phyloP scores from a whole-genome alignment of 1,140 invertebrate genomes.

The Ceratosolen fusciceps region DNA sequence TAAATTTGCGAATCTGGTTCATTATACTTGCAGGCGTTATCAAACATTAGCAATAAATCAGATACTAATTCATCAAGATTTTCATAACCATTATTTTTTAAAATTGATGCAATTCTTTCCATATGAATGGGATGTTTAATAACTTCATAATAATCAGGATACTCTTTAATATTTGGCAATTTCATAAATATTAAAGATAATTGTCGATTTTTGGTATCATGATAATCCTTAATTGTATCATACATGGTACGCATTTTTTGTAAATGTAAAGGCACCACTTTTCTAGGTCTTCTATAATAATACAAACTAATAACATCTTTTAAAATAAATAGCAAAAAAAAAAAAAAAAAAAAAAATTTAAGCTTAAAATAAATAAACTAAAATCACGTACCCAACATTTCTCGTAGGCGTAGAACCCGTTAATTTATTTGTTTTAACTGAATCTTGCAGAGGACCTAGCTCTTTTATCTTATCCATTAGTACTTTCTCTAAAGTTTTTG shows the following conservation, averaged over 20 bases:
- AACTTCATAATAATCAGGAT: slow-evolving; percentile 98
- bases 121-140: slow-evolving; percentile 98
- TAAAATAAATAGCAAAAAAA: slow-evolving; percentile 36
- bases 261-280: slow-evolving; percentile 74
- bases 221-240: slow-evolving; percentile 90
- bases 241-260: slow-evolving; percentile 90
- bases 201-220: slow-evolving; percentile 89
- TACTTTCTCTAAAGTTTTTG: slow-evolving; percentile 87
- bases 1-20: slow-evolving; percentile 99
- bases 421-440: slow-evolving; percentile 58
- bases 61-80: slow-evolving; percentile 90
- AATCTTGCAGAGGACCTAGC: slow-evolving; percentile 73
- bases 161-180: slow-evolving; percentile 93
- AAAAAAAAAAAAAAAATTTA: slow-evolving; percentile 44
- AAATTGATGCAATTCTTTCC: slow-evolving; percentile 92
- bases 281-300: slow-evolving; percentile 68
- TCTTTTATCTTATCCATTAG: slow-evolving; percentile 89
- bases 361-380: slow-evolving; percentile 37
- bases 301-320: slow-evolving; percentile 43
- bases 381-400: slow-evolving; percentile 64
- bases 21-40: slow-evolving; percentile 99
- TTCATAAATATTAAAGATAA: slow-evolving; percentile 95
- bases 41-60: slow-evolving; percentile 98
- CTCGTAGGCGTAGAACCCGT: slow-evolving; percentile 63
- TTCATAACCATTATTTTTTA: slow-evolving; percentile 85